Evolutionary conservation across 2,888 invertebrate species (phyloP).

Genomic region (Pseudococcus viburni): DNA sequence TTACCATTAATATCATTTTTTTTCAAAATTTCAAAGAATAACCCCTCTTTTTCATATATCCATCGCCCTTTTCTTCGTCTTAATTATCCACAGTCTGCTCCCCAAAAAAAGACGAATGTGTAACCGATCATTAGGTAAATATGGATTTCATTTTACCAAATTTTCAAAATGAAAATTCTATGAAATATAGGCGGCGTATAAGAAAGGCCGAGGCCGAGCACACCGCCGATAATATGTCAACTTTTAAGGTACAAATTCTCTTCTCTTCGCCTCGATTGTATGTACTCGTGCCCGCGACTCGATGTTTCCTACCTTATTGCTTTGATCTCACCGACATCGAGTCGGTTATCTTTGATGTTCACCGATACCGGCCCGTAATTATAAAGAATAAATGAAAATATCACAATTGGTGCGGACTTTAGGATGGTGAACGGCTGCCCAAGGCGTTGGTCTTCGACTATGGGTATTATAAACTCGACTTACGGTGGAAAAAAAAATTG

Average conservation of each 20-base stretch:
- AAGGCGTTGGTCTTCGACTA: slow-evolving; percentile 56
- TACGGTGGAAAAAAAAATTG: slow-evolving; percentile 5
- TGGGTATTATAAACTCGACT: slow-evolving; percentile 52
- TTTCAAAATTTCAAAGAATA: too few relatives aligned
- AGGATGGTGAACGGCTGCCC: slow-evolving; percentile 58
- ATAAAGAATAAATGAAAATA: slow-evolving; percentile 65
- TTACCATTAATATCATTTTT: background rate
- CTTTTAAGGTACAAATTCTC: slow-evolving; percentile 25
- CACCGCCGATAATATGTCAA: slow-evolving; percentile 52
- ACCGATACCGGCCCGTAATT: slow-evolving; percentile 64
- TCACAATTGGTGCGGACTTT: slow-evolving; percentile 62
- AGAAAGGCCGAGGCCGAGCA: background rate
- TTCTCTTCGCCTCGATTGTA: background rate
- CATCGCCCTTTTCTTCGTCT: too few relatives aligned
- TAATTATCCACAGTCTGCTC: too few relatives aligned
- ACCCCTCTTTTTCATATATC: too few relatives aligned
- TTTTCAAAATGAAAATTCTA: background rate
- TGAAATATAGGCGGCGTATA: background rate
- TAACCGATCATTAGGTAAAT: background rate
- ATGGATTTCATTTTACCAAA: background rate
- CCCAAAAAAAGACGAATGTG: too few relatives aligned
- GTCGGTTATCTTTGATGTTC: slow-evolving; percentile 61
- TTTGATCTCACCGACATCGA: slow-evolving; percentile 63
- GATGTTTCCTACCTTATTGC: slow-evolving; percentile 40
- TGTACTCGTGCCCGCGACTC: slow-evolving; percentile 41